A percentile compares a stretch with the other conserved stretches of the same genome.
phyloP scores from a whole-genome alignment of 1,140 invertebrate species.

The Nephila pilipes region DNA sequence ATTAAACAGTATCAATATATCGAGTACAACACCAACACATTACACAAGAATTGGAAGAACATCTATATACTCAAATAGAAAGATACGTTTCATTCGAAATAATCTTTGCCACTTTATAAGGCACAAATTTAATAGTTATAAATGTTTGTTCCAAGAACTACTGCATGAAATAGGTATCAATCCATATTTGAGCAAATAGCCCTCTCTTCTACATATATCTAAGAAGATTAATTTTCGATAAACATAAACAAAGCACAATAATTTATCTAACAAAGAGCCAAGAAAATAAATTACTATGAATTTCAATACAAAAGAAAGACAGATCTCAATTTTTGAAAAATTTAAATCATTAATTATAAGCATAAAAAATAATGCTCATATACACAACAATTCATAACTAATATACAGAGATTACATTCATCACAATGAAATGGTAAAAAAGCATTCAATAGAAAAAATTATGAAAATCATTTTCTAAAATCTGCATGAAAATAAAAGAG shows the following conservation, averaged over 20 bases:
- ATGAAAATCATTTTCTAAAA: background rate
- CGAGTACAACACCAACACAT: background rate
- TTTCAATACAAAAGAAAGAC: constrained; percentile 25
- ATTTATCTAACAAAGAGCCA: background rate
- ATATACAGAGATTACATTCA: background rate
- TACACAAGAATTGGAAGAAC: background rate
- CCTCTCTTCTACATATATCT: background rate
- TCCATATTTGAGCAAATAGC: constrained; percentile 58
- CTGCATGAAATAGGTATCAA: constrained; percentile 25
- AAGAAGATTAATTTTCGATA: background rate
- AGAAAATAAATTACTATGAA: background rate
- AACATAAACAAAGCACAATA: background rate
- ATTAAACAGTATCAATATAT: background rate
- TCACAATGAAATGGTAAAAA: constrained; percentile 56
- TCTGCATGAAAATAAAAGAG: background rate
- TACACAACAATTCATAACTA: constrained; percentile 1
- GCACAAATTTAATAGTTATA: constrained; percentile 71
- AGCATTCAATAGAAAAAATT: background rate
- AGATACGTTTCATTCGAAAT: constrained; percentile 56
- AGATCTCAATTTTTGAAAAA: background rate
- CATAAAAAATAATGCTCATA: background rate
- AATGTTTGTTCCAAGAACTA: constrained; percentile 63
- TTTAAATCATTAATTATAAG: constrained; percentile 4
- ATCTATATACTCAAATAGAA: constrained; percentile 53
- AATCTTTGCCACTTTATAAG: constrained; percentile 67